Evolutionary conservation across 1,140 invertebrate species (phyloP).

Genomic region (Drosophila eugracilis): DNA sequence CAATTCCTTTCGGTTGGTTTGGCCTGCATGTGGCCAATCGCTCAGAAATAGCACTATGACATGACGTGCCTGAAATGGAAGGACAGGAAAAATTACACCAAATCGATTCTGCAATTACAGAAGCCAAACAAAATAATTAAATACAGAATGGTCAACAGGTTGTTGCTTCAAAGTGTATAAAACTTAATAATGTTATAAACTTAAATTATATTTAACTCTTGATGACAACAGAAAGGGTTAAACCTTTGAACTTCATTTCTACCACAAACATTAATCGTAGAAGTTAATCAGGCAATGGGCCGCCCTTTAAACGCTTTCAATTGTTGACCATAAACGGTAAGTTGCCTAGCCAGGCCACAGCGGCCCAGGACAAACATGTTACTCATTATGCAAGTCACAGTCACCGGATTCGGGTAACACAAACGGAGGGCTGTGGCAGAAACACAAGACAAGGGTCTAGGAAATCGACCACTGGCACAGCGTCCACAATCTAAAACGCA

Average conservation of each 20-base stretch:
- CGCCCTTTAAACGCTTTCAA: slow-evolving; percentile 32
- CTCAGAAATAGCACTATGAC: background rate
- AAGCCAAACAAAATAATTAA: background rate
- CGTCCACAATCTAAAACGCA: slow-evolving; percentile 55
- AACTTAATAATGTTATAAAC: too few relatives aligned
- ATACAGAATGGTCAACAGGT: background rate
- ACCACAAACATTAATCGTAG: background rate
- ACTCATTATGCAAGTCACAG: slow-evolving; percentile 78
- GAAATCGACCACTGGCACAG: slow-evolving; percentile 4
- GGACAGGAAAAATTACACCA: background rate
- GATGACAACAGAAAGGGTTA: too few relatives aligned
- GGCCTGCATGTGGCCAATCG: slow-evolving; percentile 2
- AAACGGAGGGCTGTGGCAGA: slow-evolving; percentile 14
- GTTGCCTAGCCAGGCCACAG: slow-evolving; percentile 15
- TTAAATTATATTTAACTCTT: too few relatives aligned
- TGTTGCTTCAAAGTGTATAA: background rate
- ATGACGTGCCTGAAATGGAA: background rate
- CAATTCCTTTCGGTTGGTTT: slow-evolving; percentile 32
- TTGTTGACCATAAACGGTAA: slow-evolving; percentile 30
- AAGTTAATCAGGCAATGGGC: background rate
- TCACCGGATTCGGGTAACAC: slow-evolving; percentile 21
- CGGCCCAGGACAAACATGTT: slow-evolving; percentile 59
- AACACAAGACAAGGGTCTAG: slow-evolving; percentile 16
- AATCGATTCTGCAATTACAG: slow-evolving; percentile 4
- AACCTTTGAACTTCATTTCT: too few relatives aligned